Percentiles rank a stretch among this genome's conserved stretches.
Evolutionary conservation across 2,888 invertebrate species (phyloP).

Genomic region (Drosophila paramelanica): DNA sequence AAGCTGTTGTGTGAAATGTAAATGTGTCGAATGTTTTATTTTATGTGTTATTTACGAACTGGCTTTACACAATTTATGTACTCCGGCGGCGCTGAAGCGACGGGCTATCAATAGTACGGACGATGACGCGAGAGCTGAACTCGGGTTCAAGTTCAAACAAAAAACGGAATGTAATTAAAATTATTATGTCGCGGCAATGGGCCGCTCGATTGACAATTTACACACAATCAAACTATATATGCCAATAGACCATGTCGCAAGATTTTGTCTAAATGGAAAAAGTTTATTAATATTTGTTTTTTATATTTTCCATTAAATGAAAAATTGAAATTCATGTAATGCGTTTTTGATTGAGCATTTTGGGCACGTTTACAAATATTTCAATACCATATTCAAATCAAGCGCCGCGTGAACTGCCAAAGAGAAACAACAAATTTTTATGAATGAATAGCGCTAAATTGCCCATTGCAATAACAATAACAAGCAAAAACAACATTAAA

Average conservation of each 20-base stretch:
- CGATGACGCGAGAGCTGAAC: slow-evolving; percentile 56
- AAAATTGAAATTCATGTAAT: slow-evolving; percentile 73
- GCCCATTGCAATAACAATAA: slow-evolving; percentile 43
- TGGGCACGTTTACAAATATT: slow-evolving; percentile 49
- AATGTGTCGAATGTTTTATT: slow-evolving; percentile 38
- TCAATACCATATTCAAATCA: slow-evolving; percentile 45
- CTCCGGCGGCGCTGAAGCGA: background rate
- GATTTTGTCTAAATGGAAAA: slow-evolving; percentile 18
- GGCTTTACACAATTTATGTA: slow-evolving; percentile 33
- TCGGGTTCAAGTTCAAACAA: slow-evolving; percentile 71
- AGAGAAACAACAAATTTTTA: slow-evolving; percentile 63
- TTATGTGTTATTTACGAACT: slow-evolving; percentile 55
- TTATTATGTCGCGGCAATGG: slow-evolving; percentile 69
- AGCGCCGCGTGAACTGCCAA: slow-evolving; percentile 65
- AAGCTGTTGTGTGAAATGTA: slow-evolving; percentile 5
- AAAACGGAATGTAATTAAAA: slow-evolving; percentile 68
- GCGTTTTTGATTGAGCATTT: slow-evolving; percentile 74
- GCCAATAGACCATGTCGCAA: slow-evolving; percentile 35
- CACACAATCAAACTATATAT: slow-evolving; percentile 8
- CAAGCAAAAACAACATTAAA: slow-evolving; percentile 21
- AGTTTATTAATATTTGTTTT: slow-evolving; percentile 7
- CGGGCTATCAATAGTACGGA: slow-evolving; percentile 26
- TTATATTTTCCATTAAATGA: slow-evolving; percentile 15
- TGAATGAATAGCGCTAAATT: slow-evolving; percentile 77
- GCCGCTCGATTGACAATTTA: slow-evolving; percentile 52